Evolutionary conservation across 2,113 vertebrate species (phyloP), one percentile per base, ranked within the genome.

Genomic region (Rhipidura dahli): DNA sequence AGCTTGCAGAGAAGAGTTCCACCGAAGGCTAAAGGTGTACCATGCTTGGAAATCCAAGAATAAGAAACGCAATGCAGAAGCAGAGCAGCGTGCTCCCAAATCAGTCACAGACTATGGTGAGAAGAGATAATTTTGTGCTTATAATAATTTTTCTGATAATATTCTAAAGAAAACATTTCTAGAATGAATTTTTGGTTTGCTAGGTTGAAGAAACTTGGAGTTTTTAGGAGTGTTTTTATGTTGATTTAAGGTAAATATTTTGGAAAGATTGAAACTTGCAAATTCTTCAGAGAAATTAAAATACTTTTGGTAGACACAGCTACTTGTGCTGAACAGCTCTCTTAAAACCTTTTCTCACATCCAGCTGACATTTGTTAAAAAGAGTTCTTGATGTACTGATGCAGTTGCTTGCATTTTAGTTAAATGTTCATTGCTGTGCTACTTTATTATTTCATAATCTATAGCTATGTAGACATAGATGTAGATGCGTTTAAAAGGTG

Each of bases 11-110:
- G 99, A 99, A 96, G 99, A 99, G 97, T 99, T 99, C 94, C 99
- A 99, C 95, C 98, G 99, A 73, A 98, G 99, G 44, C 98, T 99
- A 78, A 99, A 99, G 94, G 99, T 99, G 3, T 99, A 99, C 92
- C 99, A 99, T 91, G 99, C 99, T 53, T 99, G 99, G 99, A 99
- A 99, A 95, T 99, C 99, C 73, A 99, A 98, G 98, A 99, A 99
- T 93, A 99, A 99, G 98, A 99, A 99, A 93, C 98, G 99, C 78
- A 99, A 99, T 89, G 89, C 98, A 3, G 99, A 99, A 68, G 54
- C 98, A 24, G 99, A 99, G 60, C 99, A 99, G 63, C 98, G 99
- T 23, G 99, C 98, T 68, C 99, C 99, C 10, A 99, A 99, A 77
- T 99, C 98, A 6, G 93, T 99, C 96, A 99, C 98, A 4, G 99